Evolutionary conservation across 1,140 invertebrate genomes (phyloP).

Genomic region (Danaus plexippus): DNA sequence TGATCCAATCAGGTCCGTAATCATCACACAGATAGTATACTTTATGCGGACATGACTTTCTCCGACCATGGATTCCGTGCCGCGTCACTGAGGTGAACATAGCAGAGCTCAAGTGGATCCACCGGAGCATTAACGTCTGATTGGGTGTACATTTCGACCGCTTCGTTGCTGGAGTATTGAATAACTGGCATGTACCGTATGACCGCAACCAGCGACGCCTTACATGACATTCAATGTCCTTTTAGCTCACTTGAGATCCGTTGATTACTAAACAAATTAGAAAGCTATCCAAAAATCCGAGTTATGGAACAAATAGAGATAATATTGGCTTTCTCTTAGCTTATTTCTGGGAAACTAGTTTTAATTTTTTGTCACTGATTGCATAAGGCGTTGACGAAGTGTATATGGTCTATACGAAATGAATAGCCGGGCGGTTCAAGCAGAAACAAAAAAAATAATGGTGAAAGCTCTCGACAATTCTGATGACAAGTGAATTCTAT

Average conservation of each 20-base stretch:
- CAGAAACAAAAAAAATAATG: conserved; percentile 27
- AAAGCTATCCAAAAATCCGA: conserved; percentile 25
- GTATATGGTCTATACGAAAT: conserved; percentile 31
- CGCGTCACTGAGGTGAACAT: conserved; percentile 58
- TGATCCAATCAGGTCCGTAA: conserved; percentile 55
- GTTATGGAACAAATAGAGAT: conserved; percentile 33
- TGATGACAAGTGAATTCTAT: conserved; percentile 13
- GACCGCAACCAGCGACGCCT: conserved; percentile 25
- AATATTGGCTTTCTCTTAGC: conserved; percentile 48
- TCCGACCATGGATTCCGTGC: conserved; percentile 55
- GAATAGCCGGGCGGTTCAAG: conserved; percentile 34
- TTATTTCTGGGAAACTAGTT: conserved; percentile 48
- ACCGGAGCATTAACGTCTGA: conserved; percentile 46
- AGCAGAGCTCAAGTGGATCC: conserved; percentile 48
- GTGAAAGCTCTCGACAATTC: conserved; percentile 39
- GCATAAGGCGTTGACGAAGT: conserved; percentile 56
- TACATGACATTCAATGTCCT: conserved; percentile 21
- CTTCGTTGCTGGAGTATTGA: conserved; percentile 44
- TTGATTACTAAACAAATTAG: conserved; percentile 21
- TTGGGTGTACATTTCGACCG: conserved; percentile 56
- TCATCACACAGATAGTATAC: conserved; percentile 47
- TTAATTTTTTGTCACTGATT: conserved; percentile 42
- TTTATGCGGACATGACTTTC: conserved; percentile 60
- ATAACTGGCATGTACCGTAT: conserved; percentile 39
- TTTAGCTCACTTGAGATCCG: conserved; percentile 14